A percentile compares a stretch with the other conserved stretches of the same genome.
These are phyloP conservation scores for Prostheceraeus crozeri DNA, from an alignment of 2,888 invertebrate genomes.

Conservation along the genomic window DNA sequence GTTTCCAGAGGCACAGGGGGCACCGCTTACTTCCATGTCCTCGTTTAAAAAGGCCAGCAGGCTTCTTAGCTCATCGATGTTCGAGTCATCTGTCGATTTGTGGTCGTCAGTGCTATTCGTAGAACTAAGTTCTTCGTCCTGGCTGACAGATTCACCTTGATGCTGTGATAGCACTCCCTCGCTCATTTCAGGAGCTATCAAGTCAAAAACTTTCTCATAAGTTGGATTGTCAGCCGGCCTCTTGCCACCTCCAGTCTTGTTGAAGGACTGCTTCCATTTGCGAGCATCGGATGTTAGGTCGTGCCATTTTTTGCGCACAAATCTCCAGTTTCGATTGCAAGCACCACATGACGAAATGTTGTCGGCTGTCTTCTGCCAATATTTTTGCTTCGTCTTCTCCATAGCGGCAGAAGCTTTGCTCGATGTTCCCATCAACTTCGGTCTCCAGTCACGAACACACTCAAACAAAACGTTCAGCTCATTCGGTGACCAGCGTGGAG, in stretches of 20 bases:
- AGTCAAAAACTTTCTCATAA: conserved; percentile 10
- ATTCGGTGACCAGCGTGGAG: conserved; percentile 22
- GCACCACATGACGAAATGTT: conserved; percentile 17
- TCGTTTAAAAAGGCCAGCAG: no score
- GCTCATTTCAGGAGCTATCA: not conserved
- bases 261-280: conserved; percentile 29
- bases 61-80: no score
- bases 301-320: conserved; percentile 10
- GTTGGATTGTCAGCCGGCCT: conserved; percentile 16
- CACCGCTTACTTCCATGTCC: no score
- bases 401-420: conserved; percentile 23
- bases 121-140: no score
- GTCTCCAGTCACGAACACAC: conserved; percentile 22
- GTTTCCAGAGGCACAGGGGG: no score
- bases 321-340: conserved; percentile 4
- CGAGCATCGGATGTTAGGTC: conserved; percentile 16
- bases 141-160: no score
- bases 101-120: no score
- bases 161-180: conserved; percentile 10
- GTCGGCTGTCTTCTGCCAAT: conserved; percentile 21
- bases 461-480: conserved; percentile 21
- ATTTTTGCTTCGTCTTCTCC: conserved; percentile 23
- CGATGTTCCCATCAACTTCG: conserved; percentile 17
- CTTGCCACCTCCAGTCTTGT: conserved; percentile 26
- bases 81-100: no score